phyloP scores from a whole-genome alignment of 2,888 invertebrate species.

The Nemoura dubitans region DNA sequence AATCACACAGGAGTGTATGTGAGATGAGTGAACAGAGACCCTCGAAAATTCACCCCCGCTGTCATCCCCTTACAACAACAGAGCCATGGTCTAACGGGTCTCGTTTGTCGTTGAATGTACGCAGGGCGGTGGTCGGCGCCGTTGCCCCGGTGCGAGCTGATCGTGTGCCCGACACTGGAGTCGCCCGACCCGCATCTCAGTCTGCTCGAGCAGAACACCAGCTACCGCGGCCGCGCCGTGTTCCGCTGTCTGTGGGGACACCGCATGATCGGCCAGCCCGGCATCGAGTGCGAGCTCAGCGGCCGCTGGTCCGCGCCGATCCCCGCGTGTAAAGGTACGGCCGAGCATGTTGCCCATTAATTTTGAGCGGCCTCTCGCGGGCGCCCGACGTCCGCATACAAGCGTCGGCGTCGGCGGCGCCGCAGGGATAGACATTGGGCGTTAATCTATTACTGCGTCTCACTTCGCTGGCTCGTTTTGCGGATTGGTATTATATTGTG shows the following conservation, averaged over 20 bases:
- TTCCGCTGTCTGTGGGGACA: conserved; percentile 89
- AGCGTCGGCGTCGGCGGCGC: not conserved
- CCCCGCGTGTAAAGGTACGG: conserved; percentile 79
- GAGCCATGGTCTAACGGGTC: too few species aligned
- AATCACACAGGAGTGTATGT: too few species aligned
- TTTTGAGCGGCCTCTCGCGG: not conserved
- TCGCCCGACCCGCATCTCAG: conserved; percentile 76
- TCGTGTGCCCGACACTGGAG: conserved; percentile 78
- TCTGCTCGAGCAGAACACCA: conserved; percentile 81
- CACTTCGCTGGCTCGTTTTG: too few species aligned
- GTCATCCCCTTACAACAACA: too few species aligned
- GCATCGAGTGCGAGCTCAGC: conserved; percentile 80
- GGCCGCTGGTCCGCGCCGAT: conserved; percentile 82
- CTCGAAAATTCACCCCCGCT: too few species aligned
- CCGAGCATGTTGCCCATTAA: not conserved
- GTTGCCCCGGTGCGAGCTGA: conserved; percentile 77
- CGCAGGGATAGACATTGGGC: not conserved
- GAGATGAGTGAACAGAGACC: too few species aligned
- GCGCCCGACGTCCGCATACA: too few species aligned
- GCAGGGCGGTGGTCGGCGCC: conserved; percentile 82
- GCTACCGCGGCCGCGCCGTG: conserved; percentile 80
- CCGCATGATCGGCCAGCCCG: conserved; percentile 77
- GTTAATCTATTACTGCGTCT: not conserved
- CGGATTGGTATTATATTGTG: too few species aligned
- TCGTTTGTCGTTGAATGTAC: not conserved